Percentiles rank a stretch among this genome's conserved stretches.
These are phyloP conservation scores for Thunnus maccoyii DNA, from an alignment of 2,113 vertebrate genomes.

Conservation along the genomic window DNA sequence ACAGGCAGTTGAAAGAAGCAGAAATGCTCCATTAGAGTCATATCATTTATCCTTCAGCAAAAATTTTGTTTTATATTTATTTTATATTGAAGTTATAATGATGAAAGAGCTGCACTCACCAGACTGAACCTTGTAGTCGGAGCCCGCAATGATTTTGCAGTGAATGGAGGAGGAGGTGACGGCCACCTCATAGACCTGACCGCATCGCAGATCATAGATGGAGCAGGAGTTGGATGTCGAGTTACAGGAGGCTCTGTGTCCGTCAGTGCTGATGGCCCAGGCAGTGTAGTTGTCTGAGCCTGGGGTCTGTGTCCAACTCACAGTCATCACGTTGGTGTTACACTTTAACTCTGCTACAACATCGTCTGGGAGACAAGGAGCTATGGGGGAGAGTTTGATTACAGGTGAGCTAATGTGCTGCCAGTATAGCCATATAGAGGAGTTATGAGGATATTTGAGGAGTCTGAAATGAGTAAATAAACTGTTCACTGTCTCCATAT, in stretches of 20 bases:
- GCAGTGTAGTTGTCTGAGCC: slow-evolving; percentile 74
- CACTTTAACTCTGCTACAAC: slow-evolving; percentile 72
- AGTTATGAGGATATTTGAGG: background rate
- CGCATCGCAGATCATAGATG: slow-evolving; percentile 70
- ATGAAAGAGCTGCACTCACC: slow-evolving; percentile 55
- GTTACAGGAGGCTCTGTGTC: slow-evolving; percentile 71
- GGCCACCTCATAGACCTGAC: slow-evolving; percentile 66
- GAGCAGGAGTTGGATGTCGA: slow-evolving; percentile 66
- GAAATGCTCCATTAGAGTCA: background rate
- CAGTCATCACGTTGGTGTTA: slow-evolving; percentile 63
- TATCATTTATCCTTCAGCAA: background rate
- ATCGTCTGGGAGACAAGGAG: slow-evolving; percentile 70
- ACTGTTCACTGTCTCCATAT: background rate
- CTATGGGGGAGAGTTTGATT: slow-evolving; percentile 43
- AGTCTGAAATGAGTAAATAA: background rate
- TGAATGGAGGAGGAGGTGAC: slow-evolving; percentile 69
- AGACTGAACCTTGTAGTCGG: slow-evolving; percentile 73
- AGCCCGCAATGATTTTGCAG: slow-evolving; percentile 65
- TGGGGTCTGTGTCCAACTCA: slow-evolving; percentile 63
- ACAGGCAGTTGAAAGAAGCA: background rate
- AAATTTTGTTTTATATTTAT: background rate
- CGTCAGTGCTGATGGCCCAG: slow-evolving; percentile 65
- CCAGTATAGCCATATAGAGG: no score
- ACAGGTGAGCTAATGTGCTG: background rate
- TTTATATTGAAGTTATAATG: background rate